Conservation (phyloP, 1,140 invertebrate species). For the Zophobas atratus region DNA sequence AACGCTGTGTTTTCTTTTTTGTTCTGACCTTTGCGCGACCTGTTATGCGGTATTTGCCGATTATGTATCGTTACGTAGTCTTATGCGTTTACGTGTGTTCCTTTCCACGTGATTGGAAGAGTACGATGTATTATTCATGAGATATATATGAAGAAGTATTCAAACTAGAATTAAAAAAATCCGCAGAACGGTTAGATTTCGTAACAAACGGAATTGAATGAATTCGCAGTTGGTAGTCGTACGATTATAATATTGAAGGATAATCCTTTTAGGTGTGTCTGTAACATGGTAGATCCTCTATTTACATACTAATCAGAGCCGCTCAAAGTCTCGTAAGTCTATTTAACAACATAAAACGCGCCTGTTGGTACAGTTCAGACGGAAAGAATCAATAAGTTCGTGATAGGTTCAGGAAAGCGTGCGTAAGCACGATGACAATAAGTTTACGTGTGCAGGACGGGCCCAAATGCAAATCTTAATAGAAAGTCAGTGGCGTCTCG, state of each 20-base stretch:
- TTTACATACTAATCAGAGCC: constrained; percentile 36
- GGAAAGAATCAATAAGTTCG: constrained; percentile 28
- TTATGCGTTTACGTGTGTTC: background rate
- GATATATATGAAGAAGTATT: constrained; percentile 3
- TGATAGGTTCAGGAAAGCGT: constrained; percentile 27
- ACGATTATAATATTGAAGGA: constrained; percentile 41
- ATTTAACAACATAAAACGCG: constrained; percentile 27
- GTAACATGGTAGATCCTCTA: constrained; percentile 36
- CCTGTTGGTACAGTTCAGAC: constrained; percentile 16
- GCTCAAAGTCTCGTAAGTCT: constrained; percentile 10
- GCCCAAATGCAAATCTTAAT: constrained; percentile 46
- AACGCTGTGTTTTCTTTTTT: too few species aligned
- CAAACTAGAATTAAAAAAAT: constrained; percentile 9
- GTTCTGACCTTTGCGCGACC: too few species aligned
- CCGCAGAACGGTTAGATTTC: background rate
- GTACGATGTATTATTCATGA: constrained; percentile 7
- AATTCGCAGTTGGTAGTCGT: constrained; percentile 19
- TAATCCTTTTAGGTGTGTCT: constrained; percentile 31
- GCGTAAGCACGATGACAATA: constrained; percentile 40
- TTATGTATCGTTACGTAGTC: too few species aligned
- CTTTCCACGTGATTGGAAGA: background rate
- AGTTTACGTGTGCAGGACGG: constrained; percentile 13
- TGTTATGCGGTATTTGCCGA: too few species aligned
- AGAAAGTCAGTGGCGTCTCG: constrained; percentile 35
- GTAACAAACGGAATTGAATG: constrained; percentile 29